Base-by-base conservation (phyloP, 2,113 vertebrate species). In the Phrynosoma blainvillii region DNA sequence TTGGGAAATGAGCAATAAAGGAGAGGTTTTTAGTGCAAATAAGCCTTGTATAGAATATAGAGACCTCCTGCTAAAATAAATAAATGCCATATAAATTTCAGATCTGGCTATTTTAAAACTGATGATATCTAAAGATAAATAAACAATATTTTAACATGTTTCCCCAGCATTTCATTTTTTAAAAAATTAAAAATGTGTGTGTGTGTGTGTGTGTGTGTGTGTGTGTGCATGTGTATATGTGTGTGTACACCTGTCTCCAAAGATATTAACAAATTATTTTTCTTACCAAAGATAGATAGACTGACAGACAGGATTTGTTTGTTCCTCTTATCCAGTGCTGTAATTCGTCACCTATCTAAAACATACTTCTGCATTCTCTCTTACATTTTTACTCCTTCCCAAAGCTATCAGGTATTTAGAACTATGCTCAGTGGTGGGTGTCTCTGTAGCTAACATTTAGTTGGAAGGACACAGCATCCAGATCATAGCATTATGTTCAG, bases 1-100 rank as follows among this genome's bases (percentile, higher is more conserved):
- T 92, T 94, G 89, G 86, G 84, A 90, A 94, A 93, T 92, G 91
- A 79, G 71, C 93, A 90, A 94, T 94, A 95, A 94, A 95, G 89
- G 88, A 90, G 91, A 94, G 87, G 89, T 93, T 30, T 94, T 77
- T 91, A 86, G 91, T 87, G 87, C 88, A 93, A 93, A 93, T 70
- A 92, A 87, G 89, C 84, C 65, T 87, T 92, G 75, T 87, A 80
- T 87, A 88, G 91, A 93, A 91, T 86, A 93, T 59, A 92, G 91
- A 95, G 92, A 91, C 23, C 27, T 66, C 76, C 92, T 88, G 90
- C 62, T 89, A 93, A 95, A 94, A 92, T 92, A 93, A 94, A 89
- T 93, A 93, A 73, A 78, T 54, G 10, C 14, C 42, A 32, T 23
- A 36, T 10, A 68, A 36, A 83, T 68, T 30, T 56, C 73, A 68